A percentile compares a stretch with the other conserved stretches of the same genome.
Conservation (phyloP, 2,888 invertebrate genomes). For the Polietes domitor region DNA sequence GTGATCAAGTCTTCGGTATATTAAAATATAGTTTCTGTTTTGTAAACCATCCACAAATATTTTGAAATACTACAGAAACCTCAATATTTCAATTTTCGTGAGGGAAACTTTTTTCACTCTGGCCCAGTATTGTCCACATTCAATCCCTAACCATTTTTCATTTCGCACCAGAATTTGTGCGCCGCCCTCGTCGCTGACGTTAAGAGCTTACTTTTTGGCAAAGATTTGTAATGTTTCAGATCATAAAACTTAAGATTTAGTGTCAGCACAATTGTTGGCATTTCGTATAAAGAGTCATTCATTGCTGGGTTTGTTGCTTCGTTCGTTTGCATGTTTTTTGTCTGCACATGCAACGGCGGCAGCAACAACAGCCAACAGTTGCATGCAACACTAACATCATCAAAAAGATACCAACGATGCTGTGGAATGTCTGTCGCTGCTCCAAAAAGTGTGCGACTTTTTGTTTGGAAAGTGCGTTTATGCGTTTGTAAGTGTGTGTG, state of each 20-base stretch:
- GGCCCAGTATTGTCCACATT: too few relatives aligned
- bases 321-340: conserved; percentile 3
- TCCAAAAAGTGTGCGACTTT: conserved; percentile 10
- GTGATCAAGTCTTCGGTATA: too few relatives aligned
- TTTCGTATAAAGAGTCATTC: conserved; percentile 46
- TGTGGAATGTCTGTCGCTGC: background rate
- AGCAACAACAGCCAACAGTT: background rate
- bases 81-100: too few relatives aligned
- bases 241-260: conserved; percentile 67
- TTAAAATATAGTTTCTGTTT: too few relatives aligned
- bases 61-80: too few relatives aligned
- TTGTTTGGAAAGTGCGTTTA: conserved; percentile 36
- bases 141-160: too few relatives aligned
- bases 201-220: conserved; percentile 52
- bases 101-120: too few relatives aligned
- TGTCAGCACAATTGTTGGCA: conserved; percentile 63
- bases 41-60: too few relatives aligned
- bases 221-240: conserved; percentile 65
- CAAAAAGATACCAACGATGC: conserved; percentile 11
- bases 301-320: background rate
- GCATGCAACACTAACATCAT: background rate
- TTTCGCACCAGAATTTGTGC: background rate
- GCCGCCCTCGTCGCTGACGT: background rate
- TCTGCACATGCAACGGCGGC: background rate
- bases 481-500: conserved; percentile 18